phyloP scores from a whole-genome alignment of 2,113 vertebrate species.

The Hassar affinis region DNA sequence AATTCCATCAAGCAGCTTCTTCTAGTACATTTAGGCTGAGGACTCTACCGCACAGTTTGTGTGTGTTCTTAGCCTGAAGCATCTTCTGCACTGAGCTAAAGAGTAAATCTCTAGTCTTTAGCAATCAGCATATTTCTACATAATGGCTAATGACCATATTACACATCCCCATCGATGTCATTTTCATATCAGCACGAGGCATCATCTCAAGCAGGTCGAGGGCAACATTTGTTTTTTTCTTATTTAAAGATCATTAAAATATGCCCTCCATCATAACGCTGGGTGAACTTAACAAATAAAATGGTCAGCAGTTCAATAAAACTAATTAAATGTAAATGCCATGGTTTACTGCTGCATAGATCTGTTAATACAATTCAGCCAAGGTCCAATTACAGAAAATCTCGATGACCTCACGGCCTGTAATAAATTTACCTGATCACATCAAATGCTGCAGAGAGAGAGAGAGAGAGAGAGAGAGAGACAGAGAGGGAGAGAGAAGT shows the following conservation, averaged over 20 bases:
- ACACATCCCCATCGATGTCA: constrained; percentile 68
- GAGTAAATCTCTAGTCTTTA: constrained; percentile 56
- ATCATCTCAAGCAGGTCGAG: constrained; percentile 78
- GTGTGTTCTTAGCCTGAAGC: background rate
- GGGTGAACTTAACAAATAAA: constrained; percentile 83
- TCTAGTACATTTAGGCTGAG: background rate
- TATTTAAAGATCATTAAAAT: constrained; percentile 87
- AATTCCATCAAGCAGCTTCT: background rate
- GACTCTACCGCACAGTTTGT: background rate
- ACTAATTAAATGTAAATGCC: constrained; percentile 92
- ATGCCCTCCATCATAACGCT: constrained; percentile 85
- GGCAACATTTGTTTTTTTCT: constrained; percentile 83
- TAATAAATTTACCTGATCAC: constrained; percentile 85
- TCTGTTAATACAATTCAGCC: constrained; percentile 84
- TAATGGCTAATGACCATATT: constrained; percentile 61
- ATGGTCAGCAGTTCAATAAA: constrained; percentile 85
- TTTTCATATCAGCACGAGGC: constrained; percentile 68
- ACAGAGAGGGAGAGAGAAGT: constrained; percentile 52
- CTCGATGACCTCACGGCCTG: constrained; percentile 79
- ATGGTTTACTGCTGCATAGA: constrained; percentile 84
- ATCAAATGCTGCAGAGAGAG: constrained; percentile 56
- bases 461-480: constrained; percentile 15
- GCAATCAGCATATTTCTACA: constrained; percentile 60
- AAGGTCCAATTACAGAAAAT: constrained; percentile 86
- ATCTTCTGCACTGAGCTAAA: background rate